These are phyloP conservation scores for Hippopotamus amphibius DNA, from an alignment of 2,113 vertebrate species.

Conservation along the genomic window DNA sequence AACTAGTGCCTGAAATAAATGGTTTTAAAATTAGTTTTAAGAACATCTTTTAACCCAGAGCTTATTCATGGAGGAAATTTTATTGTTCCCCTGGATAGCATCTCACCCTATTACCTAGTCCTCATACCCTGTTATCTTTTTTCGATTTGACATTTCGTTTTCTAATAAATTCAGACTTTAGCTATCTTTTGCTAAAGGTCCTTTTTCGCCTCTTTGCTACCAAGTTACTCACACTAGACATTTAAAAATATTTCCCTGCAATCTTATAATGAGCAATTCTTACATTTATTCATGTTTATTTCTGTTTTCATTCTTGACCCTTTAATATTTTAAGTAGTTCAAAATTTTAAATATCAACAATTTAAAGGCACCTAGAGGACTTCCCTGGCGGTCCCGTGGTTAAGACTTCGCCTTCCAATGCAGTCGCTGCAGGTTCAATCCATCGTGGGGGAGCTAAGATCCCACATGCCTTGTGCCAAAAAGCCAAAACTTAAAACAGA, in stretches of 20 bases:
- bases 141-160: background rate
- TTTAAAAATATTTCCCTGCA: background rate
- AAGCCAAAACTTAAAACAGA: no score
- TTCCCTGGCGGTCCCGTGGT: no score
- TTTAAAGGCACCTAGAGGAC: background rate
- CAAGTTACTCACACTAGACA: background rate
- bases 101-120: background rate
- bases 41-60: background rate
- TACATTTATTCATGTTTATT: background rate
- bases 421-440: no score
- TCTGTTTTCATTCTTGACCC: background rate
- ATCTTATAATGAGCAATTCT: background rate
- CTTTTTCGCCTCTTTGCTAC: background rate
- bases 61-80: background rate
- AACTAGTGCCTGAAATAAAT: background rate
- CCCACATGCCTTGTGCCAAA: no score
- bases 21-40: background rate
- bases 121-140: background rate
- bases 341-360: constrained; percentile 39
- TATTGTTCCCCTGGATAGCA: background rate
- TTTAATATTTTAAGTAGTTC: background rate
- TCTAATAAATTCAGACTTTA: background rate
- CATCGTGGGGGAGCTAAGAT: no score
- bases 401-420: no score
- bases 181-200: background rate